Percentiles rank a stretch among this genome's conserved stretches.
Evolutionary conservation across 1,140 invertebrate species (phyloP).

Genomic region (Lamellibrachia luymesi): DNA sequence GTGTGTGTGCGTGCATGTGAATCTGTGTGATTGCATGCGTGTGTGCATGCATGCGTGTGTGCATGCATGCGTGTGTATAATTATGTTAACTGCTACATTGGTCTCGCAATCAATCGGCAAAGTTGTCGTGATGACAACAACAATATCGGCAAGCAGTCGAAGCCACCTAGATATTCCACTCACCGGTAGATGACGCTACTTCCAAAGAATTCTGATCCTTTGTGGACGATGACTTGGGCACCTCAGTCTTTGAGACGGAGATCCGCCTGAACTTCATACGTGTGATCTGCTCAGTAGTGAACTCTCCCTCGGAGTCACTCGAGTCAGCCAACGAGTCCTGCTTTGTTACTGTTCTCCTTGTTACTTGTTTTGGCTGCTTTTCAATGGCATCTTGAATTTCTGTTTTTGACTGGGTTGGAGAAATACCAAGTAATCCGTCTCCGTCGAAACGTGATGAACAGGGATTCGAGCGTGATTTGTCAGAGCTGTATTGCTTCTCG

Average conservation of each 20-base stretch:
- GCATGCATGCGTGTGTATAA: too few relatives aligned
- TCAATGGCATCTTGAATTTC: not conserved
- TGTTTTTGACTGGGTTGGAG: not conserved
- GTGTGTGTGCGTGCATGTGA: too few relatives aligned
- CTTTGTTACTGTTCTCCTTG: not conserved
- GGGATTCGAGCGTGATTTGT: not conserved
- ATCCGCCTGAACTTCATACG: not conserved
- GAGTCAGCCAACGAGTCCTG: not conserved
- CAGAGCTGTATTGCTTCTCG: not conserved
- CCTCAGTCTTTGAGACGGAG: not conserved
- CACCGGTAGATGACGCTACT: not conserved
- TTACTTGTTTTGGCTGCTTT: not conserved
- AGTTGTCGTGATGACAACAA: not conserved
- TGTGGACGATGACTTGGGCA: not conserved
- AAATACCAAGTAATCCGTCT: not conserved
- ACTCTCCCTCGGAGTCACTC: not conserved
- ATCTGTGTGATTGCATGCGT: too few relatives aligned
- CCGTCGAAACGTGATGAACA: not conserved
- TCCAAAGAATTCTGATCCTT: not conserved
- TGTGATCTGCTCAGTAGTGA: not conserved
- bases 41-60: too few relatives aligned
- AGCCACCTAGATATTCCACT: not conserved
- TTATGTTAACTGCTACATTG: too few relatives aligned
- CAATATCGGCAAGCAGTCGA: not conserved
- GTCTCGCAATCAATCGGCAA: not conserved